Conservation (phyloP, 2,797 vertebrate genomes). For the Remorina albescens region DNA sequence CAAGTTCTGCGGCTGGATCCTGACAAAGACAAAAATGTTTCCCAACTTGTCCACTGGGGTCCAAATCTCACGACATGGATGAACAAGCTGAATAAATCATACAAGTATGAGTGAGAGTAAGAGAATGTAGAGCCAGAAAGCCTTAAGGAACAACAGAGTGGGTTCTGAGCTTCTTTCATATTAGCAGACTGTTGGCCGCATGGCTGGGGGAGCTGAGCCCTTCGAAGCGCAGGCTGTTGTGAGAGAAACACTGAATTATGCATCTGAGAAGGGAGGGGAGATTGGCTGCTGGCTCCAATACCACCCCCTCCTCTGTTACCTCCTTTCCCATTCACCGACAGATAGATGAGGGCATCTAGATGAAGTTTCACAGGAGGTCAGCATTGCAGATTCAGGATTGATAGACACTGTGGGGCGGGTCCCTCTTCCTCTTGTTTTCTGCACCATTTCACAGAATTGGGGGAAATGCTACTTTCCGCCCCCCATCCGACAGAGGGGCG, state of each 20-base stretch:
- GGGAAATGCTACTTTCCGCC: constrained; percentile 60
- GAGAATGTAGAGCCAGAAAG: constrained; percentile 71
- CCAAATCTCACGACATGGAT: constrained; percentile 69
- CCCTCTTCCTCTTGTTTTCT: constrained; percentile 74
- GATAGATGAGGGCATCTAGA: constrained; percentile 76
- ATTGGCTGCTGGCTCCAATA: constrained; percentile 75
- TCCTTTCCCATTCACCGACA: constrained; percentile 74
- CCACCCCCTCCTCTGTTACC: constrained; percentile 70
- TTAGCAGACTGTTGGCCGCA: constrained; percentile 82
- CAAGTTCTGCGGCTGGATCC: constrained; percentile 68
- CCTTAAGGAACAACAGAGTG: constrained; percentile 79
- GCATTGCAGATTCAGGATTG: constrained; percentile 59
- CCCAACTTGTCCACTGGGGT: constrained; percentile 71
- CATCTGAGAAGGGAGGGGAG: constrained; percentile 76
- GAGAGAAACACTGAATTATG: constrained; percentile 87
- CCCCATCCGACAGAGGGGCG: constrained; percentile 48
- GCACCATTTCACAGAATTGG: constrained; percentile 82
- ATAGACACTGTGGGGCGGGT: constrained; percentile 67
- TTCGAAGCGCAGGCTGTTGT: constrained; percentile 82
- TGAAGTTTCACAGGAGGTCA: constrained; percentile 79
- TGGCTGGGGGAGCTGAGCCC: constrained; percentile 81
- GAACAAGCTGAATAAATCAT: constrained; percentile 82
- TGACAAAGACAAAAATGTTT: constrained; percentile 78
- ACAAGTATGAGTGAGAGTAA: constrained; percentile 70
- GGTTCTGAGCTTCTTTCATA: constrained; percentile 79